Base-by-base conservation (phyloP, 2,113 vertebrate species). In the Phylloscopus trochilus region DNA sequence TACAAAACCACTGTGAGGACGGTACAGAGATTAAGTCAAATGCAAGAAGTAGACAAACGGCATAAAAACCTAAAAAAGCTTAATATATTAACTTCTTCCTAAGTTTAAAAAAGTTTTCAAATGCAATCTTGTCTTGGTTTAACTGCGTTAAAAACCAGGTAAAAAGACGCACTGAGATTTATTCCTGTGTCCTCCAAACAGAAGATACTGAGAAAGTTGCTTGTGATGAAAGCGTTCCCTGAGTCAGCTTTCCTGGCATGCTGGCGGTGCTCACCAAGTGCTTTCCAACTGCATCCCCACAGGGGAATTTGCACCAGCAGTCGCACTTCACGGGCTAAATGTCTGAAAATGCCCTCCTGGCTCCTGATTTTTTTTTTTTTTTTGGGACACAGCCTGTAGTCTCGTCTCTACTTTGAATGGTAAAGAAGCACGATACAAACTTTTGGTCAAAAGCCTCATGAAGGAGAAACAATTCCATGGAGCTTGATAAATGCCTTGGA, bases 41-140 rank as follows among this genome's bases (percentile, higher is more conserved):
- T 7, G 11, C 39, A 79, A 46, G 30, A 63, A 84, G 43, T 0
- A 64, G 39, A 13, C 35, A 52, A 86, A 64, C 11, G 73, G 3
- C 5, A 56, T 37, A 59, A 77, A 46, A 53, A 28, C 15, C 13
- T 24, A 1, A 28, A 47, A 82, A 60, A 23, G 1, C 21, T 41
- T 18, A 10, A 39, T 6, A 1, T 7, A n/a, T 47, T 44, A 33
- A 43, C 4, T 52, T 49, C 39, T 69, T 1, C 10, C 5, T 1
- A 2, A 56, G 13, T 43, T 63, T 11, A 5, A 35, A 58, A 26
- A 51, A 55, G 21, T 31, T 41, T 62, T 39, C 8, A 56, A 51
- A 58, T 16, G 9, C 41, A 16, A 7, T 35, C 22, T 72, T 43
- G 30, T 31, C 27, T 78, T 30, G 3, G 1, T 66, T 62, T 44